Evolutionary conservation across 1,140 invertebrate genomes (phyloP).

Genomic region (Venturia canescens): DNA sequence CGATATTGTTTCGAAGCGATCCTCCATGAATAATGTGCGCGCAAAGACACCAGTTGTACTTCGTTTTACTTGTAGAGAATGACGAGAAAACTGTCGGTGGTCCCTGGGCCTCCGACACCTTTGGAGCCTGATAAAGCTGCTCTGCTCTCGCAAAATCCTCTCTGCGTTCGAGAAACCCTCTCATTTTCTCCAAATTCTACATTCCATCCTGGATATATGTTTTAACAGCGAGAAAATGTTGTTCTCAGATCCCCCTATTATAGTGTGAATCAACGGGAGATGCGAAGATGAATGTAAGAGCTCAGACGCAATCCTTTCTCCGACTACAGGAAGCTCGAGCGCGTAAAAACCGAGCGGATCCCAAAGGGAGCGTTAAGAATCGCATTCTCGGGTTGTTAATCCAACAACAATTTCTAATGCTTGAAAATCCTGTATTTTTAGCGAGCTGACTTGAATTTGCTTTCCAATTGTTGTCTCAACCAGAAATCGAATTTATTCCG

Average conservation of each 20-base stretch:
- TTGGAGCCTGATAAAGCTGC: constrained; percentile 1
- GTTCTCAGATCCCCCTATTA: not conserved
- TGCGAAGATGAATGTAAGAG: constrained; percentile 1
- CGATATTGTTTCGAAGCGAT: constrained; percentile 8
- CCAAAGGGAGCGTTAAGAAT: no score
- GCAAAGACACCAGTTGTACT: not conserved
- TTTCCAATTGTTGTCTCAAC: no score
- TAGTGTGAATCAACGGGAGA: not conserved
- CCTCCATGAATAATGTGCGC: constrained; percentile 1
- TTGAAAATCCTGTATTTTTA: no score
- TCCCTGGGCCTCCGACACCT: not conserved
- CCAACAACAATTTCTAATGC: no score
- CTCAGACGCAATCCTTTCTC: not conserved
- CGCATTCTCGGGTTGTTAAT: no score
- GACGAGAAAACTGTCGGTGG: constrained; percentile 4
- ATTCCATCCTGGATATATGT: not conserved
- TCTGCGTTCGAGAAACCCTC: not conserved
- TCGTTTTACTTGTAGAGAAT: not conserved
- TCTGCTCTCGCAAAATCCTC: not conserved
- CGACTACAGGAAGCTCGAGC: not conserved
- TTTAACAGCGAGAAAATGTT: constrained; percentile 8
- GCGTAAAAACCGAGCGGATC: not conserved
- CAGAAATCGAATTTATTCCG: no score
- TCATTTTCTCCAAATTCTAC: constrained; percentile 2
- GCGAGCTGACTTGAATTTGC: no score